Conservation (phyloP, 1,140 invertebrate species). For the Eupristina koningsbergeri region DNA sequence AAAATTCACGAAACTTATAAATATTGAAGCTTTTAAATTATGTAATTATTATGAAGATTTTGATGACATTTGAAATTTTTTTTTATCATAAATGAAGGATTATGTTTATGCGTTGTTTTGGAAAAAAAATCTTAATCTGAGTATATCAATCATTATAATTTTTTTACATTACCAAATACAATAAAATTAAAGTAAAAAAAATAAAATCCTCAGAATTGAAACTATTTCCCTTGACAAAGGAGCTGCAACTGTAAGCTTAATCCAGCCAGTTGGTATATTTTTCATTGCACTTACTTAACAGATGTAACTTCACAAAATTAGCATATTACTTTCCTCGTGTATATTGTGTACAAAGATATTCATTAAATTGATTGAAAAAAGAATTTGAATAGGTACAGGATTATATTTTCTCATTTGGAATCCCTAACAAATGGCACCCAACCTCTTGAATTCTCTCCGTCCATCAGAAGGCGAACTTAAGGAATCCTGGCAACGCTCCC, state of each 20-base stretch:
- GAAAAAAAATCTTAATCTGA: too few relatives aligned
- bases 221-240: neutral
- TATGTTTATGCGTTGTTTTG: too few relatives aligned
- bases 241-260: neutral
- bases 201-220: neutral
- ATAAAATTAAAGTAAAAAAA: too few relatives aligned
- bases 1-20: neutral
- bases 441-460: neutral
- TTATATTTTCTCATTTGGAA: conserved; percentile 8
- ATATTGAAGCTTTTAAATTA: neutral
- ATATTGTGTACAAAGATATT: neutral
- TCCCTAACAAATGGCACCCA: conserved; percentile 10
- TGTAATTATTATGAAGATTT: neutral
- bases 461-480: neutral
- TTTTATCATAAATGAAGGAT: too few relatives aligned
- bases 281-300: neutral
- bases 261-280: neutral
- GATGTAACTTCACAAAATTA: neutral
- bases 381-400: neutral
- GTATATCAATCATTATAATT: too few relatives aligned
- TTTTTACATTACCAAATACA: too few relatives aligned
- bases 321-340: neutral
- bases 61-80: too few relatives aligned
- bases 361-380: conserved; percentile 11
- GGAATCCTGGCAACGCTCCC: neutral